Evolutionary conservation across 2,113 vertebrate species (phyloP), one percentile per base, ranked within the genome.

Genomic region (Oreotragus oreotragus): DNA sequence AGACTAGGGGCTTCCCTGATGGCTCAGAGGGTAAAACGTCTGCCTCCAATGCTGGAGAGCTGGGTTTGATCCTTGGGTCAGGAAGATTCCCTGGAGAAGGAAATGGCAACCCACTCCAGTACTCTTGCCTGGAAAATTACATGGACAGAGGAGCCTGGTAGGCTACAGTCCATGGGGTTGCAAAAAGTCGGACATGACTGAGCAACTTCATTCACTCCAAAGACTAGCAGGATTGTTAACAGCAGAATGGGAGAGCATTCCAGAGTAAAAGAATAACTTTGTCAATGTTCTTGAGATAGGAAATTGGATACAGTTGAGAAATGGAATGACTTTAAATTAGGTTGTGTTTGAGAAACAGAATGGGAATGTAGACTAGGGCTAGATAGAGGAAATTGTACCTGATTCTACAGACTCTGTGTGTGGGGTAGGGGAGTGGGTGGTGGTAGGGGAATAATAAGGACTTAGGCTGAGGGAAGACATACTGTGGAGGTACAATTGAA

Each of bases 401-500:
- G 27, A 19, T 73, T 88, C 21, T 88, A 2, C 39, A 84, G 36
- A 87, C 21, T 30, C 23, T 83, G 53, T 60, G 53, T 51, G 21
- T 60, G 17, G 0, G n/a, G 4, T 0, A 0, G 30, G 0, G 6
- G 3, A 0, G 14, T 7, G 16, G 62, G 1, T 5, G 19, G 36
- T 73, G 17, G 19, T 19, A 8, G 58, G 33, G 6, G 36, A 1
- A 39, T 43, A 60, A 28, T 55, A 43, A 77, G 64, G 76, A 62
- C 39, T 39, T 84, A 43, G 12, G 13, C 33, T 66, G 19, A 2
- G 51, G 21, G 36, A 84, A 80, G 25, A 19, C 77, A 66, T 7
- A 70, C 17, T 81, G 3, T 84, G 11, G 81, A 84, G 47, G 51
- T 64, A 96, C 45, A 86, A 45, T 36, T 88, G 39, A 73, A 47